A percentile compares a stretch with the other conserved stretches of the same genome.
phyloP scores from a whole-genome alignment of 2,888 invertebrate species.

The Stenodera caucasica region DNA sequence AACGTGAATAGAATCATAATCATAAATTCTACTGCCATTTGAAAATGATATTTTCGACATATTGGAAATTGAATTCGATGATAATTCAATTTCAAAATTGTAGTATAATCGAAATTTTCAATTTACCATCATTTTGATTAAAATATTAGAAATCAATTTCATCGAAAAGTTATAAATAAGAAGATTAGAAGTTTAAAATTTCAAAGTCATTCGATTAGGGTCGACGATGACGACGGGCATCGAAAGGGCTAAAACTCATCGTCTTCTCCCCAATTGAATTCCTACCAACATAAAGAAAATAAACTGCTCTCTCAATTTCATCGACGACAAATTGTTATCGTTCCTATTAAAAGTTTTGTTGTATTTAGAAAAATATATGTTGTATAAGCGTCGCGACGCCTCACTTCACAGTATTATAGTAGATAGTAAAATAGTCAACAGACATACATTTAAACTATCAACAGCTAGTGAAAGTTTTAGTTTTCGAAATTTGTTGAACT shows the following conservation, averaged over 20 bases:
- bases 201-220: neutral
- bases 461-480: slow-evolving; percentile 1
- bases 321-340: slow-evolving; percentile 16
- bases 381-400: too few relatives aligned
- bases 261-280: neutral
- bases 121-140: neutral
- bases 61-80: neutral
- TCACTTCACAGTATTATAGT: too few relatives aligned
- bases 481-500: slow-evolving; percentile 7
- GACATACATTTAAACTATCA: slow-evolving; percentile 10
- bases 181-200: neutral
- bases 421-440: neutral
- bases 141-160: neutral
- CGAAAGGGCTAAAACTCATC: neutral
- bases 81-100: slow-evolving; percentile 1
- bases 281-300: neutral
- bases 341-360: neutral
- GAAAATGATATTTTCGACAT: neutral
- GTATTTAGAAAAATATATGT: neutral
- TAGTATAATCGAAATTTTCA: neutral
- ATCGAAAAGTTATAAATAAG: neutral
- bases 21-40: neutral
- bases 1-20: neutral
- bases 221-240: neutral
- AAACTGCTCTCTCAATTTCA: slow-evolving; percentile 14